Base-by-base conservation (phyloP, 2,113 vertebrate species). In the Ploceus nigricollis region DNA sequence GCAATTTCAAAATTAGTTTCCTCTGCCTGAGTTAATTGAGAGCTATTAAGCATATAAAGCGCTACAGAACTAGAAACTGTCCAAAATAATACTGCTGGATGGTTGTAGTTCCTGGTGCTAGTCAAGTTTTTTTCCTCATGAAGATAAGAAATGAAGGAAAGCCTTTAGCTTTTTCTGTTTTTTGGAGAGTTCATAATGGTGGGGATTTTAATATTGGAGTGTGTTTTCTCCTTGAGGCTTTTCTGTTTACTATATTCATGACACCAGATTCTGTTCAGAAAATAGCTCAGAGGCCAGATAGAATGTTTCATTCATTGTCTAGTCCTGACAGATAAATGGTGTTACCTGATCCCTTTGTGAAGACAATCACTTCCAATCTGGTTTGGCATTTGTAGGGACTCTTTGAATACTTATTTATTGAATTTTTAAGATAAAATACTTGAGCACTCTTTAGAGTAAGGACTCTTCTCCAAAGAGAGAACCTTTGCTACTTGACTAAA, bases 1-100 rank as follows among this genome's bases (percentile, higher is more conserved):
- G 28, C 76, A 53, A 76, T 85, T 88, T 92, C 31, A 45, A 56
- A 82, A 68, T 89, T 60, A n/a, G 8, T 56, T 79, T 91, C 15
- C 23, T 76, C 37, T 92, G 37, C 14, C 15, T 69, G 48, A 68
- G 24, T 63, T 82, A 61, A 72, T 28, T 28, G 69, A 71, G 75
- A 64, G 7, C 22, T 87, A 28, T 60, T 82, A 68, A 91, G 39
- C 15, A 66, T 54, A 63, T 56, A 30, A 63, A 93, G 22, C 17
- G 19, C 10, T 47, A 24, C 51, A 89, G 53, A 66, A 48, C n/a
- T 51, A 82, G 44, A 85, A 92, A 53, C 10, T 65, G 25, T 53
- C 25, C 31, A 65, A 73, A 86, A 57, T 45, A 65, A 50, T 48
- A 18, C 25, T 77, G 13, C 71, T 86, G 63, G 68, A 15, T 89